Conservation (phyloP, 2,888 invertebrate species). For the Therioaphis trifolii region DNA sequence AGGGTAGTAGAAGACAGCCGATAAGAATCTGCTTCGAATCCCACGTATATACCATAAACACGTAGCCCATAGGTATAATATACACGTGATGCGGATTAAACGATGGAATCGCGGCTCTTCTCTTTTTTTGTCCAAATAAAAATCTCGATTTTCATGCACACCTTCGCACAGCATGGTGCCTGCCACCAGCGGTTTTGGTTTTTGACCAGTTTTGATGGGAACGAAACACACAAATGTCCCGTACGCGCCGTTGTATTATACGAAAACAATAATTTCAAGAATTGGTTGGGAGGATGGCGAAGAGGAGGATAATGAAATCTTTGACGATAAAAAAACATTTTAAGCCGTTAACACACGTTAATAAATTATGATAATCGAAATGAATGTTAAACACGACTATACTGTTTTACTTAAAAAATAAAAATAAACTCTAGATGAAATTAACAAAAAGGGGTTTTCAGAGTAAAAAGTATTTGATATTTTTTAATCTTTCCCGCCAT, state of each 20-base stretch:
- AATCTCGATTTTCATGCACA: constrained; percentile 42
- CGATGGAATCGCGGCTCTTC: constrained; percentile 26
- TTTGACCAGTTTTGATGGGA: constrained; percentile 42
- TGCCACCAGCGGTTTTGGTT: constrained; percentile 20
- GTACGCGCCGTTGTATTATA: neutral
- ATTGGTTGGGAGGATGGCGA: neutral
- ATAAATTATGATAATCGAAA: no score
- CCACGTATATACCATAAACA: neutral
- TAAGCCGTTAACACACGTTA: neutral
- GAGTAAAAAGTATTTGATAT: no score
- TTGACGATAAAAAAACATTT: neutral
- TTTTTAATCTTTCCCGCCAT: no score
- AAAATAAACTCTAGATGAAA: no score
- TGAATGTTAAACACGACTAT: no score
- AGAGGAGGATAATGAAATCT: neutral
- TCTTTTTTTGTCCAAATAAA: constrained; percentile 13
- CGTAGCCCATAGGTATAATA: neutral
- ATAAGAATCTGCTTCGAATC: constrained; percentile 40
- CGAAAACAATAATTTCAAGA: constrained; percentile 42
- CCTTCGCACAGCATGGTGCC: constrained; percentile 56
- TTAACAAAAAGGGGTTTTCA: no score
- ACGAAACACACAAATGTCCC: constrained; percentile 10
- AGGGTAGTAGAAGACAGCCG: constrained; percentile 22
- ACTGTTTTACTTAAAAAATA: no score
- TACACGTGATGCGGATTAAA: neutral